Conservation (phyloP, 2,797 vertebrate species). For the Luscinia luscinia region DNA sequence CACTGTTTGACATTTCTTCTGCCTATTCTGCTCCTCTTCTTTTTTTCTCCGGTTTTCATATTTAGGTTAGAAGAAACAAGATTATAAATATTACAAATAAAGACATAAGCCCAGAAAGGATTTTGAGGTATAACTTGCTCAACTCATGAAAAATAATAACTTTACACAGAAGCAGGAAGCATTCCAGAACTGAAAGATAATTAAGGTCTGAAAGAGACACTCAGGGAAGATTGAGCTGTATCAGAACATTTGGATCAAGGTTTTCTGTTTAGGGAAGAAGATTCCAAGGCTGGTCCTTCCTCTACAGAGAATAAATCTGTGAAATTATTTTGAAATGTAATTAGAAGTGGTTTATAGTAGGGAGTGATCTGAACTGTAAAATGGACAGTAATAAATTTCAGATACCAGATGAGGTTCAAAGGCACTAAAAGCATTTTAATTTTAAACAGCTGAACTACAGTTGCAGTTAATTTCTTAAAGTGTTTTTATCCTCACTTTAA, state of each 20-base stretch:
- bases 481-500: background rate
- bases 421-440: background rate
- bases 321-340: background rate
- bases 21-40: background rate
- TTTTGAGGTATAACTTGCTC: background rate
- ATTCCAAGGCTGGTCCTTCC: background rate
- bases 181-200: background rate
- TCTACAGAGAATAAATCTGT: background rate
- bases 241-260: background rate
- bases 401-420: background rate
- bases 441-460: background rate
- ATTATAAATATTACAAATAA: background rate
- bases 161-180: background rate
- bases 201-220: background rate
- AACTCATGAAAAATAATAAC: background rate
- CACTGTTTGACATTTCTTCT: background rate
- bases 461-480: background rate
- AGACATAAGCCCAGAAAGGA: background rate
- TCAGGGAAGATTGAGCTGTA: background rate
- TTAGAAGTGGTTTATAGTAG: background rate
- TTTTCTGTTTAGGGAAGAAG: background rate
- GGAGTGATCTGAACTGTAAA: background rate
- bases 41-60: background rate
- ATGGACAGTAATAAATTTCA: background rate
- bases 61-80: background rate